Evolutionary conservation across 2,797 vertebrate genomes (phyloP).

Genomic region (Chaetodon trifasciatus): DNA sequence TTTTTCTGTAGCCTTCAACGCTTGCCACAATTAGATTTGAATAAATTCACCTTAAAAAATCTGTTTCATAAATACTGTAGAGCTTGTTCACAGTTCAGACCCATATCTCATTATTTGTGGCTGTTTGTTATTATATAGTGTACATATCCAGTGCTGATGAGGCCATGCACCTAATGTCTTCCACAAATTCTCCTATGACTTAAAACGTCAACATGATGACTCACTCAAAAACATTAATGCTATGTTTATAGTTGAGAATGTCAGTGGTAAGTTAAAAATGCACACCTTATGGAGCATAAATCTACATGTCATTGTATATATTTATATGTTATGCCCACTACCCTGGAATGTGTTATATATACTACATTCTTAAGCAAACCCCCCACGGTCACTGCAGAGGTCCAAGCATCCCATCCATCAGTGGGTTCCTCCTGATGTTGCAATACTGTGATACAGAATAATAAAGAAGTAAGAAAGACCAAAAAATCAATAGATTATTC

Average conservation of each 20-base stretch:
- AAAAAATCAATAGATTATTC: slow-evolving; percentile 91
- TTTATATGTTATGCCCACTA: slow-evolving; percentile 33
- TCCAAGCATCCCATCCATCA: slow-evolving; percentile 83
- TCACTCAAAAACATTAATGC: slow-evolving; percentile 23
- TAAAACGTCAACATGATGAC: slow-evolving; percentile 39
- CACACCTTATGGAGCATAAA: slow-evolving; percentile 34
- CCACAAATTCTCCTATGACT: background rate
- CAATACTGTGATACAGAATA: slow-evolving; percentile 89
- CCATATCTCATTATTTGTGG: slow-evolving; percentile 60
- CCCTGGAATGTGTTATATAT: slow-evolving; percentile 54
- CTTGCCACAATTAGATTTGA: slow-evolving; percentile 48
- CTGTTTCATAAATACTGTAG: slow-evolving; percentile 65
- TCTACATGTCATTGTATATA: slow-evolving; percentile 31
- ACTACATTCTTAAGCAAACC: slow-evolving; percentile 56
- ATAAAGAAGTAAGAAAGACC: slow-evolving; percentile 89
- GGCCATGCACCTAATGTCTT: slow-evolving; percentile 14
- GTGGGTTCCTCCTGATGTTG: slow-evolving; percentile 87
- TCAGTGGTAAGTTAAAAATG: slow-evolving; percentile 35
- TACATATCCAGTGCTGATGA: slow-evolving; percentile 66
- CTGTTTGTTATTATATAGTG: slow-evolving; percentile 64
- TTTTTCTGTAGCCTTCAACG: slow-evolving; percentile 51
- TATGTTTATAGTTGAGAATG: slow-evolving; percentile 33
- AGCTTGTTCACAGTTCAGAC: slow-evolving; percentile 65
- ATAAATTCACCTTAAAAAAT: slow-evolving; percentile 58
- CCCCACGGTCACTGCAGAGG: slow-evolving; percentile 73